Evolutionary conservation across 92 coral and sea anemone genomes (phyloP).

Genomic region (Zoanthus gigantus): DNA sequence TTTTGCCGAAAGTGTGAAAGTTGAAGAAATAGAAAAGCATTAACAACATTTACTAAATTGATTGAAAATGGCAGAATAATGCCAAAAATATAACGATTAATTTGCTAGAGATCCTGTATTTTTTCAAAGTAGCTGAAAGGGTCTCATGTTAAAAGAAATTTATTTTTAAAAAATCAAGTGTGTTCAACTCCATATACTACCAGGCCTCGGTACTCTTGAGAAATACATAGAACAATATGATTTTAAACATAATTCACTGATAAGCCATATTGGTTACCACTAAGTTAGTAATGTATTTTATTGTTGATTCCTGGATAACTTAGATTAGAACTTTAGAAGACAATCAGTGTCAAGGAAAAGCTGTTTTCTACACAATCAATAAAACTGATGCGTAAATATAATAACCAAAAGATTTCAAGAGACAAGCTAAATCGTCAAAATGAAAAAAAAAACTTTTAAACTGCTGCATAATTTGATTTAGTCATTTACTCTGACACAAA

Average conservation of each 20-base stretch:
- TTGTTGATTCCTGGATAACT: background rate
- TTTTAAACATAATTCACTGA: background rate
- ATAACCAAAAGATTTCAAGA: background rate
- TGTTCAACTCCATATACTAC: background rate
- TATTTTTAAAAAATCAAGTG: background rate
- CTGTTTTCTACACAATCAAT: background rate
- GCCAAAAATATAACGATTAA: no score
- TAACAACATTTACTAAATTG: no score
- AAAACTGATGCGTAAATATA: background rate
- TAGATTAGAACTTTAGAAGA: background rate
- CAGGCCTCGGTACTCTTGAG: background rate
- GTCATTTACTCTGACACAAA: no score
- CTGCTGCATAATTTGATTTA: no score
- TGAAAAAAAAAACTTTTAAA: no score
- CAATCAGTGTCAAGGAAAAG: background rate
- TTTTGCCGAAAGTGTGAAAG: background rate
- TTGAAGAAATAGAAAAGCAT: background rate
- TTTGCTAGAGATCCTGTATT: background rate
- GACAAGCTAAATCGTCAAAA: background rate
- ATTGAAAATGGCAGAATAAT: no score
- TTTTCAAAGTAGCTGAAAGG: background rate
- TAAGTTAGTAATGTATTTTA: background rate
- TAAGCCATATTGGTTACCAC: background rate
- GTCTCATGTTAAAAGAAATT: background rate
- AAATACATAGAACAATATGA: background rate